Evolutionary conservation across 2,113 vertebrate species (phyloP).

Genomic region (Gambusia affinis): DNA sequence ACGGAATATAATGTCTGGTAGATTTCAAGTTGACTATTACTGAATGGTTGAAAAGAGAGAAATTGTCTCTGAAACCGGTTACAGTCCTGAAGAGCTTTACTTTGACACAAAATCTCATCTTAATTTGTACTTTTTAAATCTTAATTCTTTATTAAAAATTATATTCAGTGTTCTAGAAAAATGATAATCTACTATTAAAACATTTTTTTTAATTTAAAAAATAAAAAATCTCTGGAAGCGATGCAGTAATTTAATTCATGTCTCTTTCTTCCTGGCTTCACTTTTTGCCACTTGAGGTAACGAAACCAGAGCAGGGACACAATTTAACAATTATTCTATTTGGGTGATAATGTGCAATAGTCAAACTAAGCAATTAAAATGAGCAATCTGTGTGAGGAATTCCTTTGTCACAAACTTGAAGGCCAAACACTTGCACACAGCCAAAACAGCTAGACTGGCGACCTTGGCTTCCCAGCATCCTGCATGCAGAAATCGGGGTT

Average conservation of each 20-base stretch:
- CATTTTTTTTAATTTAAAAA: too few relatives aligned
- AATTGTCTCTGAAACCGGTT: too few relatives aligned
- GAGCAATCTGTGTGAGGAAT: not conserved
- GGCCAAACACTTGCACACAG: constrained; percentile 18
- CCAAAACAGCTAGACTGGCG: constrained; percentile 21
- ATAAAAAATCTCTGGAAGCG: not conserved
- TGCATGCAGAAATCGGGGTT: constrained; percentile 37
- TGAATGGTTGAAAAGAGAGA: too few relatives aligned
- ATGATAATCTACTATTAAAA: too few relatives aligned
- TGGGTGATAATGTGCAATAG: not conserved
- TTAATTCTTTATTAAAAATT: too few relatives aligned
- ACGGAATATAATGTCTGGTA: not conserved
- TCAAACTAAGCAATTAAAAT: not conserved
- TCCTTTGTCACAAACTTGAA: constrained; percentile 1
- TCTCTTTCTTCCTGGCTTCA: not conserved
- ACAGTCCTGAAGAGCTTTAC: too few relatives aligned
- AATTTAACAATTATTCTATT: not conserved
- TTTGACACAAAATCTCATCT: too few relatives aligned
- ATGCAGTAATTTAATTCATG: not conserved
- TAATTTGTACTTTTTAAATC: too few relatives aligned
- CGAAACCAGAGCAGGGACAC: not conserved
- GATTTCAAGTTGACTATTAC: too few relatives aligned
- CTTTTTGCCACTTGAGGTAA: not conserved
- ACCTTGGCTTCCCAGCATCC: constrained; percentile 38
- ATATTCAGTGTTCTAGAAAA: too few relatives aligned